phyloP scores from a whole-genome alignment of 2,113 vertebrate genomes.

The Tonatia bakeri region DNA sequence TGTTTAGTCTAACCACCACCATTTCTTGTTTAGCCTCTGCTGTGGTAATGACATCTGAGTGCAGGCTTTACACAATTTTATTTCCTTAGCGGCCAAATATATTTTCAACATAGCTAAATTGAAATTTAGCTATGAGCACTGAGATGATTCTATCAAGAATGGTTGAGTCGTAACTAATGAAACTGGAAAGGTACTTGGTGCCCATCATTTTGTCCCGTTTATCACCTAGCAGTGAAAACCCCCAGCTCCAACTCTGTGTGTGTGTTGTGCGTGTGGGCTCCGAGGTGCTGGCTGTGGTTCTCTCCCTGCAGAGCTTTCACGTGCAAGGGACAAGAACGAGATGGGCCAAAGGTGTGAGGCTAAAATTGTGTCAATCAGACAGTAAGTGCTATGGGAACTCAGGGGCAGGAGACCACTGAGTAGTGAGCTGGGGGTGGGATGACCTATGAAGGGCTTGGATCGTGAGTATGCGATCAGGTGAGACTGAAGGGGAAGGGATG shows the following conservation, averaged over 20 bases:
- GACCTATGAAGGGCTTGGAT: not conserved
- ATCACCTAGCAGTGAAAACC: not conserved
- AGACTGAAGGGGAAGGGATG: not conserved
- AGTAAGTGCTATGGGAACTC: not conserved
- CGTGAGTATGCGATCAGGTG: not conserved
- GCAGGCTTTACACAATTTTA: not conserved
- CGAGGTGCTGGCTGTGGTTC: not conserved
- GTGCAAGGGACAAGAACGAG: not conserved
- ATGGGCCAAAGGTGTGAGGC: not conserved
- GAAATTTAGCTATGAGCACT: not conserved
- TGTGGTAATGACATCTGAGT: not conserved
- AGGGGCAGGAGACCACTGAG: not conserved
- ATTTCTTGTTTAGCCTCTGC: constrained; percentile 23
- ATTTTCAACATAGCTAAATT: constrained; percentile 3
- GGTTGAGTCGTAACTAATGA: constrained; percentile 20
- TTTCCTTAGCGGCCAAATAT: not conserved
- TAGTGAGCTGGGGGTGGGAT: not conserved
- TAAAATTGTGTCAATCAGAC: not conserved
- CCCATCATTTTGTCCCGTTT: not conserved
- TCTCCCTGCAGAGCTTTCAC: not conserved
- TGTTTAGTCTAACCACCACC: not conserved
- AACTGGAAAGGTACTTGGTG: not conserved
- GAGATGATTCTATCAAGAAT: constrained; percentile 1
- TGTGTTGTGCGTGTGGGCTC: not conserved
- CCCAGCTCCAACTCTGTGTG: not conserved